phyloP scores from a whole-genome alignment of 2,113 vertebrate genomes.

The Notarius quadriscutis region DNA sequence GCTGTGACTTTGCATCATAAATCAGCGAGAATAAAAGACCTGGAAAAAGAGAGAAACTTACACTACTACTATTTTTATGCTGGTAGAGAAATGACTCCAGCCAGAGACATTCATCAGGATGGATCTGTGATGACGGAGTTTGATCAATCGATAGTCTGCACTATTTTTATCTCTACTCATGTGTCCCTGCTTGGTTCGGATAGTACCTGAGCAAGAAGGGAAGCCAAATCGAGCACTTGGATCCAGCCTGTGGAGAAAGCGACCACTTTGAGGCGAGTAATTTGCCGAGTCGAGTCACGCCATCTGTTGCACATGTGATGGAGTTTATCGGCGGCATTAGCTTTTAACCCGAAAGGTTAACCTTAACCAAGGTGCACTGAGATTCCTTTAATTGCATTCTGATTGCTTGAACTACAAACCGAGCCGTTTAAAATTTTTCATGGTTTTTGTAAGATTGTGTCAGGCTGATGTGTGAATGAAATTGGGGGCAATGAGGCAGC shows the following conservation, averaged over 20 bases:
- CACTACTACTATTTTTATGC: background rate
- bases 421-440: background rate
- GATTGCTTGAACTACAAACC: background rate
- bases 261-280: background rate
- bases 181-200: background rate
- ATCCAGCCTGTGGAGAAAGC: background rate
- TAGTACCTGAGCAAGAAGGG: background rate
- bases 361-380: background rate
- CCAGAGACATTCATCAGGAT: constrained; percentile 9
- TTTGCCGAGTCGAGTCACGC: background rate
- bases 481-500: constrained; percentile 1
- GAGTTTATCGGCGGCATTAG: background rate
- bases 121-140: background rate
- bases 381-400: background rate
- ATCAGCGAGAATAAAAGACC: background rate
- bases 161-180: constrained; percentile 1
- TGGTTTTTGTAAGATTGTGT: constrained; percentile 2
- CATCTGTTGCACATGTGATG: background rate
- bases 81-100: background rate
- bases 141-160: constrained; percentile 9
- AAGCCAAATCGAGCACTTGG: background rate
- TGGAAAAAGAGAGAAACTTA: background rate
- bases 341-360: background rate
- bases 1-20: background rate
- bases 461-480: background rate